Evolutionary conservation across 2,113 vertebrate species (phyloP).

Genomic region (Phrynocephalus versicolor): DNA sequence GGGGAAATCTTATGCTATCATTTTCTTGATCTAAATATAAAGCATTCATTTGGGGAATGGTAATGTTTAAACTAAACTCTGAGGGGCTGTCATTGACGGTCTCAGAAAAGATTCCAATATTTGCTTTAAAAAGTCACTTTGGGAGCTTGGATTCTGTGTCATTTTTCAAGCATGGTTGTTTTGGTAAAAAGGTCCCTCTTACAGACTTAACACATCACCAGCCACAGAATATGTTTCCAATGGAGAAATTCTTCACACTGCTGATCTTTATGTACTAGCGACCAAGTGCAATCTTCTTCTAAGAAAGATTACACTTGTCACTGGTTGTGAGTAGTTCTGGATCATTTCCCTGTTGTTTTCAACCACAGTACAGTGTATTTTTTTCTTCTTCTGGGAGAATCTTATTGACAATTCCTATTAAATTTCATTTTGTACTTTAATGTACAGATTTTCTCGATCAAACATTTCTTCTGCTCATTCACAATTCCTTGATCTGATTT

Average conservation of each 20-base stretch:
- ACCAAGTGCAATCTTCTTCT: neutral
- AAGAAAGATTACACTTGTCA: neutral
- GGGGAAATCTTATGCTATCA: too few species aligned
- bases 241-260: neutral
- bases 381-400: too few species aligned
- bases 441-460: constrained; percentile 1
- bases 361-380: neutral
- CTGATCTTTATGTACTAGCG: neutral
- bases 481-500: neutral
- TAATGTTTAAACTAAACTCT: neutral
- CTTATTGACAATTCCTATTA: neutral
- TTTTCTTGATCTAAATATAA: neutral
- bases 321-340: neutral
- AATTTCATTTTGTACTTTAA: neutral
- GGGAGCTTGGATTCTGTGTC: neutral
- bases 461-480: neutral
- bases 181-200: neutral
- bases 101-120: neutral
- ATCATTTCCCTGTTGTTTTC: neutral
- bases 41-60: neutral
- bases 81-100: too few species aligned
- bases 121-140: neutral
- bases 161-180: neutral
- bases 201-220: neutral
- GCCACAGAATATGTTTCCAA: neutral